Percentiles rank a stretch among this genome's conserved stretches.
These are phyloP conservation scores for Tursiops truncatus DNA, from an alignment of 2,113 vertebrate genomes.

Conservation along the genomic window DNA sequence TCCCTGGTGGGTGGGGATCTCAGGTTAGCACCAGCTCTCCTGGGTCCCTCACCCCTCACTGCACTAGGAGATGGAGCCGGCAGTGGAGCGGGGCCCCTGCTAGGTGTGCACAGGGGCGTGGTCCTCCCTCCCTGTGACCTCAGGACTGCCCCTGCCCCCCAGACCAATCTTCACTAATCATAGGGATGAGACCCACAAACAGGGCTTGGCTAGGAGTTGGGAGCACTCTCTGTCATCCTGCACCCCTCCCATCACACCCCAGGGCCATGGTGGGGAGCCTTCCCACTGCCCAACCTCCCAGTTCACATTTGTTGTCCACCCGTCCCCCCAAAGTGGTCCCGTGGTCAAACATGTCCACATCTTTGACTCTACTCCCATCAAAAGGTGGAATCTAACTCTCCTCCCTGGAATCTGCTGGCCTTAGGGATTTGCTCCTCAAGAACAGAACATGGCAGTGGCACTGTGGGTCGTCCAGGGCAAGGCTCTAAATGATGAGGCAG, in stretches of 20 bases:
- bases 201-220: background rate
- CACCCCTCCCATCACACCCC: background rate
- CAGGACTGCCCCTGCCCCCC: background rate
- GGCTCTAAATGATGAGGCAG: background rate
- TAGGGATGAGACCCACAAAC: background rate
- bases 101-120: background rate
- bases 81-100: background rate
- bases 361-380: background rate
- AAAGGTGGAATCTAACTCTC: background rate
- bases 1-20: background rate
- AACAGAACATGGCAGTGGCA: background rate
- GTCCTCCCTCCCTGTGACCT: background rate
- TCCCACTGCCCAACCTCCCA: background rate
- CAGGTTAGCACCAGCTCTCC: background rate
- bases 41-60: background rate
- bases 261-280: background rate
- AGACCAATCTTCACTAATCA: background rate
- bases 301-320: background rate
- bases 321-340: background rate
- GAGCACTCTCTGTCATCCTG: background rate
- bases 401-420: background rate
- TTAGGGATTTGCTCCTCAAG: background rate
- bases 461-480: background rate
- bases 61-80: background rate
- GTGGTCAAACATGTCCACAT: background rate